These are phyloP conservation scores for Centruroides sculpturatus DNA, from an alignment of 1,140 invertebrate species.

Conservation along the genomic window DNA sequence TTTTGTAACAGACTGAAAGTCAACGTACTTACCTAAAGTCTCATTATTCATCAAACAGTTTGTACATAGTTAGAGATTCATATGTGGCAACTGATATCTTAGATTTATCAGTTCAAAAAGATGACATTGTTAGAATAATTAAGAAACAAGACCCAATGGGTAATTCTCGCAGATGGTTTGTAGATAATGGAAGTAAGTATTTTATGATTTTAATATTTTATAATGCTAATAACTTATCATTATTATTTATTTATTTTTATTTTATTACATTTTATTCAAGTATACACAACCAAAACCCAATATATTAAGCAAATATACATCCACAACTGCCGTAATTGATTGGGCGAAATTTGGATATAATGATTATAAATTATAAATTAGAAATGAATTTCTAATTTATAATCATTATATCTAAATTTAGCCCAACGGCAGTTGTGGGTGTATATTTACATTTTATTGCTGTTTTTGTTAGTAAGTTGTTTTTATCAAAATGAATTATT, in stretches of 20 bases:
- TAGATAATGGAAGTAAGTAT: slow-evolving; percentile 40
- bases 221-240: background rate
- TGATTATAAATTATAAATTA: no score
- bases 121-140: slow-evolving; percentile 41
- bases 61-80: slow-evolving; percentile 11
- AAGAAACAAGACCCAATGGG: slow-evolving; percentile 47
- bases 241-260: background rate
- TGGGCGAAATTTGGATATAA: no score
- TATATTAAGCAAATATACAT: no score
- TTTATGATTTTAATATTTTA: background rate
- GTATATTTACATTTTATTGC: no score
- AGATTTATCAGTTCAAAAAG: slow-evolving; percentile 20
- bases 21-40: slow-evolving; percentile 9
- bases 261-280: no score
- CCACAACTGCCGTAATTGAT: no score
- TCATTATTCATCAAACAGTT: slow-evolving; percentile 1
- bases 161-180: slow-evolving; percentile 40
- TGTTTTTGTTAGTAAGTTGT: no score
- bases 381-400: no score
- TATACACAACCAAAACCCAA: no score
- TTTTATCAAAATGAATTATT: no score
- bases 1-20: background rate
- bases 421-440: no score
- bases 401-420: no score
- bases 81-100: slow-evolving; percentile 17